These are phyloP conservation scores for Drosophila funebris DNA, from an alignment of 1,140 invertebrate species.

Conservation along the genomic window DNA sequence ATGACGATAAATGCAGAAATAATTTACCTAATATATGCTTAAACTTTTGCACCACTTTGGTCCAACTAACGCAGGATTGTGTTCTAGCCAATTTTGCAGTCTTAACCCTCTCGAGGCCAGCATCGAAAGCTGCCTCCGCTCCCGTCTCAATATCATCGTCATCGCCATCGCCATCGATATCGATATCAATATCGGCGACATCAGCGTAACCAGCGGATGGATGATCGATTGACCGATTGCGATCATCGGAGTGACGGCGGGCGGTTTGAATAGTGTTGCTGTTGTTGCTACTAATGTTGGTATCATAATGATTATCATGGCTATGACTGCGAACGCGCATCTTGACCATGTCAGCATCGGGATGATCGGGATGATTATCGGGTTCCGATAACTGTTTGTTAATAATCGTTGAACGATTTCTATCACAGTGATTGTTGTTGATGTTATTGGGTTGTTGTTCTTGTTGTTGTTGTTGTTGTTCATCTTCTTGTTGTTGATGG, in stretches of 20 bases:
- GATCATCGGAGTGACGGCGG: conserved; percentile 21
- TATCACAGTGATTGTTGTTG: conserved; percentile 47
- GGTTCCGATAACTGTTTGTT: conserved; percentile 25
- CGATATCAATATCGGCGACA: conserved; percentile 11
- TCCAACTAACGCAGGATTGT: conserved; percentile 82
- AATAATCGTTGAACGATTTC: conserved; percentile 30
- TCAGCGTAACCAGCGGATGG: too few relatives aligned
- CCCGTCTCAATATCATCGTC: conserved; percentile 48
- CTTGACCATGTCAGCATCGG: conserved; percentile 33
- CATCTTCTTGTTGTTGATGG: conserved; percentile 17
- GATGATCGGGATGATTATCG: conserved; percentile 10
- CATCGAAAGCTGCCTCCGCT: conserved; percentile 46
- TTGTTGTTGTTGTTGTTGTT: conserved; percentile 29
- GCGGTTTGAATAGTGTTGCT: neutral
- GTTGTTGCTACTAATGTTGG: conserved; percentile 11
- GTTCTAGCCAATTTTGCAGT: conserved; percentile 69
- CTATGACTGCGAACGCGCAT: conserved; percentile 65
- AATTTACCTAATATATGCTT: conserved; percentile 80
- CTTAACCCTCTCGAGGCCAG: conserved; percentile 58
- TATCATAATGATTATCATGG: conserved; percentile 68
- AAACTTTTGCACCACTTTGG: conserved; percentile 81
- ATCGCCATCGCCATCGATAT: conserved; percentile 1
- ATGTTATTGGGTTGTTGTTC: conserved; percentile 34
- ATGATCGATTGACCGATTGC: neutral
- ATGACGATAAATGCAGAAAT: too few relatives aligned